These are phyloP conservation scores for Tubulanus polymorphus DNA, from an alignment of 2,888 invertebrate species.

Conservation along the genomic window DNA sequence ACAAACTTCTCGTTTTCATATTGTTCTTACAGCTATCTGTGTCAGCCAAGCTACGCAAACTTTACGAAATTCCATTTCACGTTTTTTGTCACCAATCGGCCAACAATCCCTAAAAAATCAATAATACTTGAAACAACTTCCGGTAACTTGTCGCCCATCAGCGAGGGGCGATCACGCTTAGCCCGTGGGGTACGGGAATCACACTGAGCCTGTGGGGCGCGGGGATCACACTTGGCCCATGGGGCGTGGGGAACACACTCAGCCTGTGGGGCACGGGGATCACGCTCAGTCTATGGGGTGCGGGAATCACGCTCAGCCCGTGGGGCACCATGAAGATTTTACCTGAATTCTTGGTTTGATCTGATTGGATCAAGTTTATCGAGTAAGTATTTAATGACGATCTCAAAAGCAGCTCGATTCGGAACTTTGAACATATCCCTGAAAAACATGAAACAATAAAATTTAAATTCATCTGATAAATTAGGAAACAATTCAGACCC, in stretches of 20 bases:
- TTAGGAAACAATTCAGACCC: too few species aligned
- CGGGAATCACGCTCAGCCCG: neutral
- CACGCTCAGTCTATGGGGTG: too few species aligned
- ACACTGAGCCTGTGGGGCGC: too few species aligned
- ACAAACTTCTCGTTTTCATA: neutral
- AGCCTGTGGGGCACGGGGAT: too few species aligned
- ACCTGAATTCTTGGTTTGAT: constrained; percentile 47
- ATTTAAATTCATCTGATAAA: neutral
- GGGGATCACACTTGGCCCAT: neutral
- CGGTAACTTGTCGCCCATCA: neutral
- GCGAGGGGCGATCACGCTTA: too few species aligned
- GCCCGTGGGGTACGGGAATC: too few species aligned
- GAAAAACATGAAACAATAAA: constrained; percentile 5
- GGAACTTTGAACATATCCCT: constrained; percentile 50
- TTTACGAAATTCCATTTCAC: constrained; percentile 42
- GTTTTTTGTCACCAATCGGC: constrained; percentile 46
- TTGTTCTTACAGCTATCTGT: constrained; percentile 39
- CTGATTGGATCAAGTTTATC: constrained; percentile 37
- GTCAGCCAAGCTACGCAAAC: constrained; percentile 41
- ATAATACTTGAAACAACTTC: neutral
- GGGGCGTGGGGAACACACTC: too few species aligned
- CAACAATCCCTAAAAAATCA: constrained; percentile 40
- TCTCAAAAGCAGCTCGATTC: constrained; percentile 48
- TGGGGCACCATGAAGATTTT: constrained; percentile 8
- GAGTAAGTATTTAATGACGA: constrained; percentile 45